A percentile compares a stretch with the other conserved stretches of the same genome.
phyloP scores from a whole-genome alignment of 1,140 invertebrate species.

The Bombus ignitus region DNA sequence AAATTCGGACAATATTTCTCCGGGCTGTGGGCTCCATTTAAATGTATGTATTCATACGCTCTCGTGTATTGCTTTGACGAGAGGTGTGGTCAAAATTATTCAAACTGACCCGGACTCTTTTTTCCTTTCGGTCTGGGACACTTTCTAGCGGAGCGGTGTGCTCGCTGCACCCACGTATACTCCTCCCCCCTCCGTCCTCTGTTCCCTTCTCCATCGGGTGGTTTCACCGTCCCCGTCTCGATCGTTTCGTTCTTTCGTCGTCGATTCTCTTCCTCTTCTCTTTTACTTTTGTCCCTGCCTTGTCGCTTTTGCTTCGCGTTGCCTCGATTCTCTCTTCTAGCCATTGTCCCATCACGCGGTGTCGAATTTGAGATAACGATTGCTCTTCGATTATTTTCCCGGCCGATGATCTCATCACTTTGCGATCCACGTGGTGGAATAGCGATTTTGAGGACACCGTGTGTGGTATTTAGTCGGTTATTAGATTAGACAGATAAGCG shows the following conservation, averaged over 20 bases:
- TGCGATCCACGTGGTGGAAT: constrained; percentile 20
- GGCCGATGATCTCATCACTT: constrained; percentile 59
- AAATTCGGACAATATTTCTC: constrained; percentile 80
- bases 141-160: constrained; percentile 76
- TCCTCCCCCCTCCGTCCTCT: constrained; percentile 27
- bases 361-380: constrained; percentile 64
- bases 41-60: constrained; percentile 83
- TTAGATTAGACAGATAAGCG: not conserved
- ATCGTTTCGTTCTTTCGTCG: constrained; percentile 44
- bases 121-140: constrained; percentile 77
- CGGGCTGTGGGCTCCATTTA: constrained; percentile 77
- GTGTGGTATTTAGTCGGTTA: not conserved
- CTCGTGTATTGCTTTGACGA: constrained; percentile 80
- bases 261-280: constrained; percentile 15
- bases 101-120: constrained; percentile 83
- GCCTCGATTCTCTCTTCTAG: constrained; percentile 49
- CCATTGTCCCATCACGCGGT: constrained; percentile 60
- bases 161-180: constrained; percentile 79
- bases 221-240: constrained; percentile 49
- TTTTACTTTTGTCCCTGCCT: constrained; percentile 8
- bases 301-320: constrained; percentile 35
- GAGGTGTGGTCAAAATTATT: constrained; percentile 84
- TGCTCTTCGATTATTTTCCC: constrained; percentile 51
- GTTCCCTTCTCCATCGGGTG: constrained; percentile 19
- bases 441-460: not conserved